A percentile compares a stretch with the other conserved stretches of the same genome.
phyloP scores from a whole-genome alignment of 2,797 vertebrate species.

The Chaetodon trifasciatus region DNA sequence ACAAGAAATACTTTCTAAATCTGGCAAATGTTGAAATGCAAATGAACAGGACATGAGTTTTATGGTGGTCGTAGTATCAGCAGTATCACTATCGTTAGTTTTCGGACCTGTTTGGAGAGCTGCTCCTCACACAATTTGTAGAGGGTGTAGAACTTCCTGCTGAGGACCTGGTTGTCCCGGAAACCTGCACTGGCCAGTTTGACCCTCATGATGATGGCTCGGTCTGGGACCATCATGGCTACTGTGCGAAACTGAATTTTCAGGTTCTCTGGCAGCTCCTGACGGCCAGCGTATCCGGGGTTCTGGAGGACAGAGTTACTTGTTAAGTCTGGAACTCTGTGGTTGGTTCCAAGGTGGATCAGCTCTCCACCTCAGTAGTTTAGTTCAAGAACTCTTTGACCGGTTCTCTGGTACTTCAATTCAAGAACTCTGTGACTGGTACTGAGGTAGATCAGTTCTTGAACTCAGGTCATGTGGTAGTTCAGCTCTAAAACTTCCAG shows the following conservation, averaged over 20 bases:
- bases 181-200: constrained; percentile 92
- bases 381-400: neutral
- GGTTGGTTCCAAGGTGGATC: neutral
- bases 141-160: constrained; percentile 90
- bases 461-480: neutral
- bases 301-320: constrained; percentile 73
- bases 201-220: constrained; percentile 92
- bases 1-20: neutral
- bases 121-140: constrained; percentile 93
- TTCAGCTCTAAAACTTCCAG: no score
- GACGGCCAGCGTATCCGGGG: constrained; percentile 90
- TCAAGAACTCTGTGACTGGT: neutral
- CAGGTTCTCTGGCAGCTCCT: constrained; percentile 91
- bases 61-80: neutral
- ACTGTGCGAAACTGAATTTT: constrained; percentile 91
- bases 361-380: neutral
- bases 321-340: neutral
- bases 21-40: no score
- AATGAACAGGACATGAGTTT: neutral
- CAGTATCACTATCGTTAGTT: neutral
- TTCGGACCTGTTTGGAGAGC: constrained; percentile 89
- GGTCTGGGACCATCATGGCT: constrained; percentile 93
- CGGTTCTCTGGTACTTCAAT: neutral
- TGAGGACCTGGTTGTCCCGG: constrained; percentile 89
- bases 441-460: neutral